Base-by-base conservation (phyloP, 2,888 invertebrate genomes). In the Adelognathus sp. region DNA sequence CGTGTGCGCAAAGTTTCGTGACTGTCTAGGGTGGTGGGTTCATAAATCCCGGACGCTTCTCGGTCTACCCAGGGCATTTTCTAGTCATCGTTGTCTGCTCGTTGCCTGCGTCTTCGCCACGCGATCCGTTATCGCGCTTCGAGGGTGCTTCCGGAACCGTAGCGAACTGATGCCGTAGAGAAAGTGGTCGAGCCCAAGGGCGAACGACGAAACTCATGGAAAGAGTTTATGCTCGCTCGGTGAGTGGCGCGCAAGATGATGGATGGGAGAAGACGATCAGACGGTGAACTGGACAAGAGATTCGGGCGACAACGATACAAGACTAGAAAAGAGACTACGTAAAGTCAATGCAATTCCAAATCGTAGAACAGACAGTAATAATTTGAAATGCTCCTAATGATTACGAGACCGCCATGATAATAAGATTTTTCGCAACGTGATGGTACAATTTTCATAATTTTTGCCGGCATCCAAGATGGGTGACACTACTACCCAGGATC, bases 241-340 rank as follows among this genome's bases (percentile, higher is more conserved):
- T 46, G 46, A 46, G 63, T 46, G 63, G 31, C 63, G 46, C 46
- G 63, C 16, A 63, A 63, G 46, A 63, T 63, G 63, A 63, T 63
- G 29, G 63, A 46, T 46, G 46, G 27, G 11, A 31, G 46, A 33
- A 63, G 24, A 63, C 24, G 14, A 41, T 21, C 41, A 41, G 36
- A 58, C 14, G 6, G 21, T 41, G 61, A 44, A 33, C 41, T 27
- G n/a, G 61, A 41, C 41, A 61, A 18, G 61, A 44, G 24, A 61
- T 61, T 41, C 21, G n/a, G n/a, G n/a, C n/a, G n/a, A n/a, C n/a
- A n/a, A n/a, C n/a, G n/a, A n/a, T n/a, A n/a, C n/a, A n/a, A n/a
- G n/a, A n/a, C n/a, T n/a, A n/a, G n/a, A n/a, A n/a, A n/a, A n/a
- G n/a, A n/a, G n/a, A n/a, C n/a, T n/a, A n/a, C n/a, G n/a, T n/a